Evolutionary conservation across 2,113 vertebrate genomes (phyloP).

Genomic region (Aegotheles bennettii): DNA sequence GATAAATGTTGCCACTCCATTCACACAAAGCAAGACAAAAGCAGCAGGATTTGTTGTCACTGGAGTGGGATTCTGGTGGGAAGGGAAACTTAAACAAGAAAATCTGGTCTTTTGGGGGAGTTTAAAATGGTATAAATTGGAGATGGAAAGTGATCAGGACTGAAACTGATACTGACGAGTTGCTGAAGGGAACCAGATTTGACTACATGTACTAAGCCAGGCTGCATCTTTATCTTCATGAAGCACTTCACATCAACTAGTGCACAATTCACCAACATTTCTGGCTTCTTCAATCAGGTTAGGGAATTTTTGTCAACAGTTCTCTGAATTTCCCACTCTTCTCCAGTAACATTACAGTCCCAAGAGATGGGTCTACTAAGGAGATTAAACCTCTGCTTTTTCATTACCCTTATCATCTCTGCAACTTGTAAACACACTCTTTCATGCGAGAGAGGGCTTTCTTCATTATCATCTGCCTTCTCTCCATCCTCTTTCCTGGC

Average conservation of each 20-base stretch:
- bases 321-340: not conserved
- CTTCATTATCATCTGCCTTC: not conserved
- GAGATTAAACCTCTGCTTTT: not conserved
- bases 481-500: not conserved
- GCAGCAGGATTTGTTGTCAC: not conserved
- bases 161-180: not conserved
- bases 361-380: not conserved
- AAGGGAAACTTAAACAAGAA: not conserved
- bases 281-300: not conserved
- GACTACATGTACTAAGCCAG: not conserved
- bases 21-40: not conserved
- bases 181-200: not conserved
- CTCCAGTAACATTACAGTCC: not conserved
- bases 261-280: not conserved
- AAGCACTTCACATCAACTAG: not conserved
- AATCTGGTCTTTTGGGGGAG: not conserved
- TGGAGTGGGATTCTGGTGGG: not conserved
- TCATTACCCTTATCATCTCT: not conserved
- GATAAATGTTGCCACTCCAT: not conserved
- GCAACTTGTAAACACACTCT: not conserved
- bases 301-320: not conserved
- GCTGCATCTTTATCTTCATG: not conserved
- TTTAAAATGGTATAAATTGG: not conserved
- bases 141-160: not conserved
- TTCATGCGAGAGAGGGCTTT: not conserved